Conservation (phyloP, 1,140 invertebrate species). For the Solenopsis invicta region DNA sequence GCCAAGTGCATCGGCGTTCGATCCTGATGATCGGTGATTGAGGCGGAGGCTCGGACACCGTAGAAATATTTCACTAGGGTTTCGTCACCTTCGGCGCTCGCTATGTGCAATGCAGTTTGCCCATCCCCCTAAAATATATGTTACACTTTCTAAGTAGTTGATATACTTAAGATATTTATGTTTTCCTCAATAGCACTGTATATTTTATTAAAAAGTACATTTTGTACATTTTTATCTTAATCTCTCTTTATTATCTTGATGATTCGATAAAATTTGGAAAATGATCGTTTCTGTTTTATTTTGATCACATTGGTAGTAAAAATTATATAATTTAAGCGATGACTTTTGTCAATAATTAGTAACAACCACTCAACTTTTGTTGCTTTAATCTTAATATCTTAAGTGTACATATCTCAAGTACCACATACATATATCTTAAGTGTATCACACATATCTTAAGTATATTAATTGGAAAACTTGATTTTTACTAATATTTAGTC, state of each 20-base stretch:
- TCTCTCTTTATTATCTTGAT: background rate
- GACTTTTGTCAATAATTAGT: background rate
- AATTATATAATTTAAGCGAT: background rate
- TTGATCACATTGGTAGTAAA: background rate
- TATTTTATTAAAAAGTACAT: background rate
- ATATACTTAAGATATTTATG: background rate
- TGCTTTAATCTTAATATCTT: background rate
- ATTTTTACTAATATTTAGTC: slow-evolving; percentile 45
- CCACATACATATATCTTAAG: too few relatives aligned
- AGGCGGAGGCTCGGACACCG: slow-evolving; percentile 96
- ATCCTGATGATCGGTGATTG: slow-evolving; percentile 97
- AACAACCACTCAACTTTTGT: background rate
- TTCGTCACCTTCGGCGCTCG: slow-evolving; percentile 98
- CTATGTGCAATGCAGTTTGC: slow-evolving; percentile 97
- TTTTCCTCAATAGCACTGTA: background rate
- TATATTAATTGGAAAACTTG: slow-evolving; percentile 53
- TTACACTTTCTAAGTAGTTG: background rate
- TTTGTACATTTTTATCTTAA: background rate
- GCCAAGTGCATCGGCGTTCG: slow-evolving; percentile 98
- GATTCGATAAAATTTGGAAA: background rate
- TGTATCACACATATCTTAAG: too few relatives aligned
- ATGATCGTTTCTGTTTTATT: background rate
- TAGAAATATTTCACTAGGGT: slow-evolving; percentile 98
- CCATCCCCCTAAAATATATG: slow-evolving; percentile 91
- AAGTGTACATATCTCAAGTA: too few relatives aligned